Conservation (phyloP, 35 echinoderm and acorn worm species). For the Chiridota heheva region DNA sequence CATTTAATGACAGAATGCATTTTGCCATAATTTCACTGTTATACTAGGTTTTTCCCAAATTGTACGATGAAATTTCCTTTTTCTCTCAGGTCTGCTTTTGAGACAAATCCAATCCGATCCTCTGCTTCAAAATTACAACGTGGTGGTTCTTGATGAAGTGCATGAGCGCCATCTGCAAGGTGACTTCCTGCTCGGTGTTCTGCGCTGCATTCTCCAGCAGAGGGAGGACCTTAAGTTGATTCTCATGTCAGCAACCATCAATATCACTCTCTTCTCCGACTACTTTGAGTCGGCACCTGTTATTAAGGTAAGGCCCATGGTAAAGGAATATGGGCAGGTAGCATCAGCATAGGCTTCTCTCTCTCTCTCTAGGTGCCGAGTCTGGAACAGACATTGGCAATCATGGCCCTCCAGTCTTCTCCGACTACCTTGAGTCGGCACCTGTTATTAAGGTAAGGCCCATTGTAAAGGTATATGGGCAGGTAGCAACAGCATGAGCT, state of each 20-base stretch:
- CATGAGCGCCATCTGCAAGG: constrained; percentile 89
- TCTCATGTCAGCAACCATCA: constrained; percentile 97
- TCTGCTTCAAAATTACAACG: constrained; percentile 76
- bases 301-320: constrained; percentile 58
- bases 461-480: too few species aligned
- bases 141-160: constrained; percentile 91
- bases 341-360: too few species aligned
- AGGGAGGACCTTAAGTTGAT: constrained; percentile 87
- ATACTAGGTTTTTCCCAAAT: too few species aligned
- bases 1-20: too few species aligned
- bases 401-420: too few species aligned
- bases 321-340: too few species aligned
- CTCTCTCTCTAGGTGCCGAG: too few species aligned
- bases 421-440: constrained; percentile 80
- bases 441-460: constrained; percentile 78
- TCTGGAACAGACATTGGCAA: too few species aligned
- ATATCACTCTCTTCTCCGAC: constrained; percentile 85
- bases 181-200: constrained; percentile 89
- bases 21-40: too few species aligned
- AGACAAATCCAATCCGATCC: constrained; percentile 80
- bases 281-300: constrained; percentile 92
- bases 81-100: constrained; percentile 77
- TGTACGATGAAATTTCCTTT: too few species aligned
- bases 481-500: too few species aligned
- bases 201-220: constrained; percentile 84